Percentiles rank a stretch among this genome's conserved stretches.
Evolutionary conservation across 64 coral and sea anemone species (phyloP).

Genomic region (Dendrophyllia cribrosa): DNA sequence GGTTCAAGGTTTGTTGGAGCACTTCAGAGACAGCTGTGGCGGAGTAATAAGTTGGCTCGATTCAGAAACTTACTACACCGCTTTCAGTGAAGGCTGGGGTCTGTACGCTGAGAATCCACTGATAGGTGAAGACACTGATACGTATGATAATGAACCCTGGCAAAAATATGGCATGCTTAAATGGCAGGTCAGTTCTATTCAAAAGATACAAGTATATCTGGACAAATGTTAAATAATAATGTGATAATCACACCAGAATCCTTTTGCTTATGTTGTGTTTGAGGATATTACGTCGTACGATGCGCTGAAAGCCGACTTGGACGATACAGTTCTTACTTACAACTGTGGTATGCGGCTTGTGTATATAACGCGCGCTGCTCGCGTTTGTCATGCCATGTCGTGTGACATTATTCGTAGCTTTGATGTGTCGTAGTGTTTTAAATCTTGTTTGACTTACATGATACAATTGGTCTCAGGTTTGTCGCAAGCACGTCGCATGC

Average conservation of each 20-base stretch:
- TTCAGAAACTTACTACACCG: conserved; percentile 35
- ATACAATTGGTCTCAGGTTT: neutral
- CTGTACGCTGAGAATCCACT: conserved; percentile 70
- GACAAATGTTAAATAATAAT: neutral
- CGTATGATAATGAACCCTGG: conserved; percentile 62
- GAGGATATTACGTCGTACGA: too few species aligned
- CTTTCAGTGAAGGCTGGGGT: conserved; percentile 78
- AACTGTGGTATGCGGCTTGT: too few species aligned
- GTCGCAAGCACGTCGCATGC: too few species aligned
- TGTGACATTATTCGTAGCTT: neutral
- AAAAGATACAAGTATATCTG: neutral
- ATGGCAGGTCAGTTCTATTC: conserved; percentile 52
- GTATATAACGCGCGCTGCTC: too few species aligned
- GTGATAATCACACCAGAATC: neutral
- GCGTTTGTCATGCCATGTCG: too few species aligned
- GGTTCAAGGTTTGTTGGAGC: conserved; percentile 69
- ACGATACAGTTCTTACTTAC: too few species aligned
- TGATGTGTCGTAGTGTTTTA: too few species aligned
- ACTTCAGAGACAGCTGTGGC: conserved; percentile 58
- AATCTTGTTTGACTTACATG: too few species aligned
- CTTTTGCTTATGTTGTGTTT: neutral
- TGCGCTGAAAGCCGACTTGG: too few species aligned
- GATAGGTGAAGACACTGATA: conserved; percentile 66
- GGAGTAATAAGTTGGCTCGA: conserved; percentile 48
- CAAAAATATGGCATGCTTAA: conserved; percentile 85